Base-by-base conservation (phyloP, 1,140 invertebrate species). In the Apocrypta bakeri region DNA sequence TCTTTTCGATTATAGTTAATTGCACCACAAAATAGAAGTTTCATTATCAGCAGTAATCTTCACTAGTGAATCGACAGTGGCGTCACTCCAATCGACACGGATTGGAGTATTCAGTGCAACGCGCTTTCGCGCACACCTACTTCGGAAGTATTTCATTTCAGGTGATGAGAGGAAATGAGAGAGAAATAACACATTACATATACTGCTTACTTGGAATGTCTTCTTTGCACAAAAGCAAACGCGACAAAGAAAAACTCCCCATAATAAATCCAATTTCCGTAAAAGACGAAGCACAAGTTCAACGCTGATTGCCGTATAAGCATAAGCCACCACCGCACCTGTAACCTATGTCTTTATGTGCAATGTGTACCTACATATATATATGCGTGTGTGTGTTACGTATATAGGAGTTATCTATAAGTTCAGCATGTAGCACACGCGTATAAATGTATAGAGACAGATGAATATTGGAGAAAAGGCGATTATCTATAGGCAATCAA, bases 251-350 rank as follows among this genome's bases (percentile, higher is more conserved):
- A 69, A 69, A 69, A 12, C 68, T 17, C 21, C 31, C 29, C 29
- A n/a, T 17, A 69, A 69, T 69, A 69, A 69, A 69, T 69, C 68
- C 68, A 31, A 25, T 21, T 69, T 69, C 29, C 33, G 24, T 69
- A 69, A 33, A 33, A 31, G 68, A 69, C 33, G 68, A 69, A 69
- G 68, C 68, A 69, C 68, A 69, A 69, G 68, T 69, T 69, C 68
- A 69, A 69, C 29, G 72, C 42, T 61, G 25, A 61, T 31, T 64
- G 61, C n/a, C n/a, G n/a, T n/a, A n/a, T n/a, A 14, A 68, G 21
- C 73, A 71, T 77, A 82, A 69, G 33, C 68, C 12, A 69, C 33
- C 31, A 29, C 27, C 68, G 27, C 6, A 14, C 14, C 17, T 14
- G 48, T 21, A 29, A 69, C 68, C 79, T 83, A 84, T n/a, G n/a